Base-by-base conservation (phyloP, 2,888 invertebrate genomes). In the Nesidiocoris tenuis region DNA sequence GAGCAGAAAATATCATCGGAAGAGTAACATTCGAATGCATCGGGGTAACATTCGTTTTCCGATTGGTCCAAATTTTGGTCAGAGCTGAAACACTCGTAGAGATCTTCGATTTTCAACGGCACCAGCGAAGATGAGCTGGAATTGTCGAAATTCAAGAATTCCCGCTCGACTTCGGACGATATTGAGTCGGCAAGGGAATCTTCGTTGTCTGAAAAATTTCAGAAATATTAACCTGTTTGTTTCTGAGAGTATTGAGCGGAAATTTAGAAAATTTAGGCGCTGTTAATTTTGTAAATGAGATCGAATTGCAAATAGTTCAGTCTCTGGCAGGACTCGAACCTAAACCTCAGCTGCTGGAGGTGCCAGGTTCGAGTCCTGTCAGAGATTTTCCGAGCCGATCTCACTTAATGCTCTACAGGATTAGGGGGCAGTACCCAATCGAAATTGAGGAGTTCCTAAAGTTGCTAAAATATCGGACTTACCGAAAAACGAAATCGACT, bases 81-180 rank as follows among this genome's bases (percentile, higher is more conserved):
- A 7, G 39, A 39, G 3, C 5, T 7, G 12, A 72, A 19, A 12
- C 25, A 39, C 18, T 61, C 72, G 12, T 72, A 39, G 25, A 72
- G 25, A 19, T 72, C 72, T 21, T 72, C 72, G 0, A 17, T 23
- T 61, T 61, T 61, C 21, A 72, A 22, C 22, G 61, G 63, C 16
- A 63, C 61, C 1, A 72, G 63, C 19, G 63, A 23, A 1, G 72
- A 72, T 1, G 61, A 39, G 21, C 39, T 19, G 19, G 61, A 61
- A 16, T 22, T 25, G 72, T 61, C 63, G n/a, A 39, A 61, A 72
- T 74, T 70, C 22, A 77, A 67, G 39, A 77, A 77, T 70, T 77
- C 76, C 24, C 76, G 67, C 61, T 77, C 77, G 1, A 77, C 68
- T 22, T 77, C 77, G 0, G 77, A 77, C 17, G 76, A 74, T 19